Base-by-base conservation (phyloP, 2,888 invertebrate species). In the Leptopilina drosophilae region DNA sequence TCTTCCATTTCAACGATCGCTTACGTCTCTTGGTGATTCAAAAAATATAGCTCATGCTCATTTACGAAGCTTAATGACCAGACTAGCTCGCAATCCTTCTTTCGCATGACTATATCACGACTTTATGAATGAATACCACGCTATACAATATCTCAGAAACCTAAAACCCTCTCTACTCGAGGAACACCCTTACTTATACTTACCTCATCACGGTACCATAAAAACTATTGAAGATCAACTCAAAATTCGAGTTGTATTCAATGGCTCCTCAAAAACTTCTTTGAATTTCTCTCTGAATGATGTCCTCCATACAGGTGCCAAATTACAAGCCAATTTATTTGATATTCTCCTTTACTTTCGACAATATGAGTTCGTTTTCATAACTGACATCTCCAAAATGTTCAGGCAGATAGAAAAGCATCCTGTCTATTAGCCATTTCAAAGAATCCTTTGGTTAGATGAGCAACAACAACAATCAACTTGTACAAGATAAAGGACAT, bases 201-300 rank as follows among this genome's bases (percentile, higher is more conserved):
- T 53, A 53, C 53, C 53, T 53, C 53, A 53, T 53, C 53, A 53
- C 12, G 53, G 53, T 12, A 53, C 5, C 33, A 33, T 33, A 3
- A 33, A 2, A 2, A 5, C 33, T 2, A 53, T 53, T 53, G 12
- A 53, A 53, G 53, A 12, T 12, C 53, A 2, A 53, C 53, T 53
- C 53, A 53, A 53, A 5, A 12, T 53, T 53, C 53, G 53, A 53
- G 53, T 12, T 9, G 53, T 53, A 53, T 53, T 53, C 12, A 53
- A 53, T 53, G 53, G 53, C 53, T 53, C 53, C 12, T 53, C 20
- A 80, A 78, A 56, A 15, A n/a, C 46, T 9, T 80, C 53, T 33
- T 26, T 0, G 0, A 49, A 26, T 12, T 0, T 53, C 12, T 26
- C 0, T 2, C 6, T 65, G 7, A 11, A n/a, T 1, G 53, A 15